These are phyloP conservation scores for Trachelus troglodyta DNA, from an alignment of 2,888 invertebrate species.

Conservation along the genomic window DNA sequence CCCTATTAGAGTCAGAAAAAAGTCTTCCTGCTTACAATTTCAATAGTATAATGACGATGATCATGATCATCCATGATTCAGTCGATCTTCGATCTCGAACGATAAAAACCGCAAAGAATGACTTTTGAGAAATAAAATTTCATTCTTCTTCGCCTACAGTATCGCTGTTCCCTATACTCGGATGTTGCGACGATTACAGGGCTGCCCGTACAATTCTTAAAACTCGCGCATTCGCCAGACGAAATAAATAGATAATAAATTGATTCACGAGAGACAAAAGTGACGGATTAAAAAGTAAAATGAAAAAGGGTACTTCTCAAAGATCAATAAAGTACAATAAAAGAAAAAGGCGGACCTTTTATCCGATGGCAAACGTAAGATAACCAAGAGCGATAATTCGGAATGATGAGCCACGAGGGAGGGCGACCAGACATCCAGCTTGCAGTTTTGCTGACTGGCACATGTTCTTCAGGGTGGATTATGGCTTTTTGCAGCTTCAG, in stretches of 20 bases:
- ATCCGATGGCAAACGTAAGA: constrained; percentile 6
- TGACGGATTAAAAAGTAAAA: not conserved
- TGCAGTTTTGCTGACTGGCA: not conserved
- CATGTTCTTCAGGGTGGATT: not conserved
- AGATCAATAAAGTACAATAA: not conserved
- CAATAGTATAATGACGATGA: no score
- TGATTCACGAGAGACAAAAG: no score
- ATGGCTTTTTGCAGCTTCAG: not conserved
- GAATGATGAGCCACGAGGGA: constrained; percentile 17
- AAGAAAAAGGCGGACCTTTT: not conserved
- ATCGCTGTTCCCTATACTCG: no score
- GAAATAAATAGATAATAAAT: no score
- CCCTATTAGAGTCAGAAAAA: not conserved
- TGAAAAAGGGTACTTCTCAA: not conserved
- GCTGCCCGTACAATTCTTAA: no score
- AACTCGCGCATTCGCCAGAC: no score
- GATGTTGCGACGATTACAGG: no score
- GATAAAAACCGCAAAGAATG: not conserved
- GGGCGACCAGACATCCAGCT: constrained; percentile 5
- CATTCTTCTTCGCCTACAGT: no score
- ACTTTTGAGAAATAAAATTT: not conserved
- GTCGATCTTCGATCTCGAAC: not conserved
- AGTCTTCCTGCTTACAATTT: not conserved
- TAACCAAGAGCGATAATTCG: constrained; percentile 18
- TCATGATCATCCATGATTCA: not conserved